A percentile compares a stretch with the other conserved stretches of the same genome.
Evolutionary conservation across 2,113 vertebrate genomes (phyloP).

Genomic region (Uria aalge): DNA sequence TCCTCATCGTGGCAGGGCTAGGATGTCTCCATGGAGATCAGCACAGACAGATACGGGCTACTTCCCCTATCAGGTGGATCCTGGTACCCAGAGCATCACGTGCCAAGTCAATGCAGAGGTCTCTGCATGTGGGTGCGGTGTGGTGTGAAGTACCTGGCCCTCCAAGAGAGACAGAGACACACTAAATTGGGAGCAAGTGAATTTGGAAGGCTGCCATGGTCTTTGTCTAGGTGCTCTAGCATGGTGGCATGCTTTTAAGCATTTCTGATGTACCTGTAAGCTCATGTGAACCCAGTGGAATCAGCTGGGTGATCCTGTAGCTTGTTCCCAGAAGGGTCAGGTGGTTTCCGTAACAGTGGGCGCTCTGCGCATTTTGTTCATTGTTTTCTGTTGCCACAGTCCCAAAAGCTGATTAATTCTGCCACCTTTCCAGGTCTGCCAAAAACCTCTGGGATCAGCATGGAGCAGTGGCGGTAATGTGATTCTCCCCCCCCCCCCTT

Average conservation of each 20-base stretch:
- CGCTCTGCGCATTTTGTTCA: neutral
- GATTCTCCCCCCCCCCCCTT: neutral
- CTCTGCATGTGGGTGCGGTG: neutral
- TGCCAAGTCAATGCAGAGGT: neutral
- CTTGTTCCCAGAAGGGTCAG: neutral
- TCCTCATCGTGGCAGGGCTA: neutral
- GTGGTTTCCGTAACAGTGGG: neutral
- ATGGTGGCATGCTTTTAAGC: neutral
- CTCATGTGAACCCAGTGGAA: accelerated
- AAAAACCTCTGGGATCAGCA: conserved; percentile 58
- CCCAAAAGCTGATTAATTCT: conserved; percentile 11
- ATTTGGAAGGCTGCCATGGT: neutral
- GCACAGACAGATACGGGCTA: neutral
- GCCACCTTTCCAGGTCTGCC: conserved; percentile 31
- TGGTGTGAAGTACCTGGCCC: neutral
- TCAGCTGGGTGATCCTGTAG: neutral
- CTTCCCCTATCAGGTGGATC: neutral
- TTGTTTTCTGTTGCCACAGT: neutral
- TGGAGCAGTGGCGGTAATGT: neutral
- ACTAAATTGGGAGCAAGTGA: neutral
- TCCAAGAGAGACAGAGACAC: neutral
- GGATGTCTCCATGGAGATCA: neutral
- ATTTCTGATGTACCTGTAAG: neutral
- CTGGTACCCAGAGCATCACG: neutral
- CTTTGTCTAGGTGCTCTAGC: neutral